Conservation (phyloP, 2,888 invertebrate species). For the Euclidia mi region DNA sequence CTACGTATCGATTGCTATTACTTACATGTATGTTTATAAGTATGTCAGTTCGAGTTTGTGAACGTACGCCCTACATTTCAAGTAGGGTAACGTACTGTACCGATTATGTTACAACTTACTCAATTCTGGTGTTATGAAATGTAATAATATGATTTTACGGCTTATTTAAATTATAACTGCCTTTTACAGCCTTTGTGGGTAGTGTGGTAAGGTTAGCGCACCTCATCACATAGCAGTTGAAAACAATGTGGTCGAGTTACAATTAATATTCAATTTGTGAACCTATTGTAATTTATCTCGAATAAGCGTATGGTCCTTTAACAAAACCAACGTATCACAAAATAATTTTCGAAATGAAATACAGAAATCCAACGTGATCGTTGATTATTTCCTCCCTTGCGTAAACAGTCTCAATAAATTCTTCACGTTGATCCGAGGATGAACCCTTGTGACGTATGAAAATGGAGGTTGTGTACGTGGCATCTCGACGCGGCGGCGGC, state of each 20-base stretch:
- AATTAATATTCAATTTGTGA: background rate
- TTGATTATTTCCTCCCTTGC: conserved; percentile 63
- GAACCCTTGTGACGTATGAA: conserved; percentile 80
- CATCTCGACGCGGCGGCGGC: conserved; percentile 58
- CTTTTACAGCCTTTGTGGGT: background rate
- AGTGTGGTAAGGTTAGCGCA: background rate
- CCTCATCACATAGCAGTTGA: background rate
- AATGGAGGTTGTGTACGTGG: conserved; percentile 71
- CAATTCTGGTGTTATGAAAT: conserved; percentile 1
- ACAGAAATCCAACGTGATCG: conserved; percentile 52
- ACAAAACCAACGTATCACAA: too few relatives aligned
- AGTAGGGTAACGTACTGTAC: background rate
- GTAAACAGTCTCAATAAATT: conserved; percentile 83
- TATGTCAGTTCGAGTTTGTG: conserved; percentile 8
- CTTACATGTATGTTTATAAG: conserved; percentile 29
- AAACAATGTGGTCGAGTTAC: background rate
- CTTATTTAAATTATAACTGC: conserved; percentile 2
- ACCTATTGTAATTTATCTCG: conserved; percentile 10
- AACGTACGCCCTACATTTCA: conserved; percentile 10
- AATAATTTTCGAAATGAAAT: conserved; percentile 46
- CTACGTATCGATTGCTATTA: conserved; percentile 21
- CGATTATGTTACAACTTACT: conserved; percentile 1
- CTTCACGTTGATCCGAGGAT: conserved; percentile 81
- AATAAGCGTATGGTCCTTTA: too few relatives aligned
- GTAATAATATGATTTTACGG: conserved; percentile 2